These are phyloP conservation scores for Andricus grossulariae DNA, from an alignment of 1,140 invertebrate genomes.

Conservation along the genomic window DNA sequence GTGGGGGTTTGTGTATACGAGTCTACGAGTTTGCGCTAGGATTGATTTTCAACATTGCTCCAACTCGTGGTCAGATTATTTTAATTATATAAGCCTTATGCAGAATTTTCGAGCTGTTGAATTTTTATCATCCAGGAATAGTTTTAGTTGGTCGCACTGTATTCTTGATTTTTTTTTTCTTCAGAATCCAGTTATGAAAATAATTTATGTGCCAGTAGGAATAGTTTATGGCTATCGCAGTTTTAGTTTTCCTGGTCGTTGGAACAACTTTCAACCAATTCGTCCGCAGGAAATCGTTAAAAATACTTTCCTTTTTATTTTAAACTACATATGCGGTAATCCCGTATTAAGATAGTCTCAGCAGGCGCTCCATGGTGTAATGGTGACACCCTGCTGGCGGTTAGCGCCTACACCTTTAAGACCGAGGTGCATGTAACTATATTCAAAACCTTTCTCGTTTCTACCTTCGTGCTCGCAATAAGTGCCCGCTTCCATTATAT, in stretches of 20 bases:
- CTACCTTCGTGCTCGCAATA: not conserved
- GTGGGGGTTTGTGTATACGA: too few species aligned
- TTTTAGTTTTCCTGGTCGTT: not conserved
- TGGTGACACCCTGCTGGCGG: conserved; percentile 23
- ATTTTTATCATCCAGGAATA: not conserved
- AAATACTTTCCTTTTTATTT: conserved; percentile 4
- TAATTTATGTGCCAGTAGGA: conserved; percentile 1
- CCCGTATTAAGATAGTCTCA: conserved; percentile 29
- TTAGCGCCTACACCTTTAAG: conserved; percentile 6
- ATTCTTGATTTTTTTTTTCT: not conserved
- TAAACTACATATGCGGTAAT: conserved; percentile 12
- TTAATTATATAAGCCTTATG: too few species aligned
- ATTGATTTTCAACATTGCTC: too few species aligned
- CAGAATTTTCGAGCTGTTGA: too few species aligned
- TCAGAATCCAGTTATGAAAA: conserved; percentile 3
- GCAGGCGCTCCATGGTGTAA: conserved; percentile 13
- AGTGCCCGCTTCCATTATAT: not conserved
- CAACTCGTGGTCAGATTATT: too few species aligned
- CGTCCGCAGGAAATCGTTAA: not conserved
- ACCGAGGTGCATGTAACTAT: not conserved
- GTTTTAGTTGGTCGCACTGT: not conserved
- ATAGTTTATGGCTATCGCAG: conserved; percentile 7
- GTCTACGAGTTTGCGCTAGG: too few species aligned
- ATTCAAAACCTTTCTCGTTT: not conserved
- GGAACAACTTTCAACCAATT: conserved; percentile 18